Conservation (phyloP, 1,140 invertebrate genomes). For the Drosophila tani region DNA sequence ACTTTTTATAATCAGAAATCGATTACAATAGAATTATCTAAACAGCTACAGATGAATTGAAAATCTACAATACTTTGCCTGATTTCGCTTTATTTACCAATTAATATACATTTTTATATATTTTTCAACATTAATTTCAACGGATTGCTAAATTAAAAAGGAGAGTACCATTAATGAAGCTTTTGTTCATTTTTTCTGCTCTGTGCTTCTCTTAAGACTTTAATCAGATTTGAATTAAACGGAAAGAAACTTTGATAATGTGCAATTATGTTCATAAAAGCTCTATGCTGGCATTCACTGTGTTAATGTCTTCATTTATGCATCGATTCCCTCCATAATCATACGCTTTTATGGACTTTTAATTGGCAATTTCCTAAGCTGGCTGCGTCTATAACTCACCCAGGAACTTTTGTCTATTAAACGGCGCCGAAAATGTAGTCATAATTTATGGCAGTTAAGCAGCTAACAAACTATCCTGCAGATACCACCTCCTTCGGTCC, state of each 20-base stretch:
- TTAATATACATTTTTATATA: too few relatives aligned
- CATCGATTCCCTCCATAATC: conserved; percentile 40
- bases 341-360: conserved; percentile 70
- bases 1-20: background rate
- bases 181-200: background rate
- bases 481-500: conserved; percentile 9
- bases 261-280: background rate
- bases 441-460: conserved; percentile 74
- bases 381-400: conserved; percentile 64
- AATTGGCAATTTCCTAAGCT: conserved; percentile 74
- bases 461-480: conserved; percentile 51
- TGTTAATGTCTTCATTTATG: conserved; percentile 28
- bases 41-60: too few relatives aligned
- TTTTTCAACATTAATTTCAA: too few relatives aligned
- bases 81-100: too few relatives aligned
- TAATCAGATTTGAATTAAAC: background rate
- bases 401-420: conserved; percentile 71
- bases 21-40: too few relatives aligned
- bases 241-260: background rate
- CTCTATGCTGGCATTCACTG: background rate
- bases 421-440: conserved; percentile 63
- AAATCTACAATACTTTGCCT: too few relatives aligned
- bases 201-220: background rate
- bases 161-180: too few relatives aligned
- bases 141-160: too few relatives aligned